Conservation (phyloP, 2,113 vertebrate species). For the Cinclus mexicanus region DNA sequence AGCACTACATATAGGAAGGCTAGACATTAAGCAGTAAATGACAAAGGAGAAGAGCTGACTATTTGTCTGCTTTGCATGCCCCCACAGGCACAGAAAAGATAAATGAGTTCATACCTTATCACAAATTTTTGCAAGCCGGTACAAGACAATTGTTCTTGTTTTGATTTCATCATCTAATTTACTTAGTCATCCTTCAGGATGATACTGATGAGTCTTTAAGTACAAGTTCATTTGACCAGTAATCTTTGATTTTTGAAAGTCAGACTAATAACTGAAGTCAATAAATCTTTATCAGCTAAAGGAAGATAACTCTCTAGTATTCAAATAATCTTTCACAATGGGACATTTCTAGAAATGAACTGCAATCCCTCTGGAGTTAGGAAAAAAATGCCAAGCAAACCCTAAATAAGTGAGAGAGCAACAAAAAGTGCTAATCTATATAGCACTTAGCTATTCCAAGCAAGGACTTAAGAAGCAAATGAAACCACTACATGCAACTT, state of each 20-base stretch:
- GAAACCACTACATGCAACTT: not conserved
- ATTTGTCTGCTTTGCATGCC: not conserved
- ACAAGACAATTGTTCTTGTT: not conserved
- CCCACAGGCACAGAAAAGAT: not conserved
- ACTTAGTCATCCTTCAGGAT: not conserved
- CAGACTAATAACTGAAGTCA: not conserved
- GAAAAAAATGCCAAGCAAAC: not conserved
- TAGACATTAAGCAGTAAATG: not conserved
- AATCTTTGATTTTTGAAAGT: not conserved
- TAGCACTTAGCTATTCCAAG: not conserved
- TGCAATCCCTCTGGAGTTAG: not conserved
- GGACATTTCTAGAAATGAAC: not conserved
- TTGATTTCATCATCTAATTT: not conserved
- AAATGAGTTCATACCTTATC: not conserved
- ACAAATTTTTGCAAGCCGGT: not conserved
- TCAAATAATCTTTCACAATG: not conserved
- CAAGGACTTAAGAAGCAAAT: not conserved
- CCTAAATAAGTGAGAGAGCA: not conserved
- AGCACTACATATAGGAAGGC: not conserved
- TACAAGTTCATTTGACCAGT: not conserved
- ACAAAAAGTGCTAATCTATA: not conserved
- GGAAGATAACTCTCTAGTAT: not conserved
- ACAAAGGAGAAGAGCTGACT: not conserved
- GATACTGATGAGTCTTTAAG: not conserved
- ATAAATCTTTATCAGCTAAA: not conserved